Conservation (phyloP, 1,140 invertebrate species). For the Drosophila orosa region DNA sequence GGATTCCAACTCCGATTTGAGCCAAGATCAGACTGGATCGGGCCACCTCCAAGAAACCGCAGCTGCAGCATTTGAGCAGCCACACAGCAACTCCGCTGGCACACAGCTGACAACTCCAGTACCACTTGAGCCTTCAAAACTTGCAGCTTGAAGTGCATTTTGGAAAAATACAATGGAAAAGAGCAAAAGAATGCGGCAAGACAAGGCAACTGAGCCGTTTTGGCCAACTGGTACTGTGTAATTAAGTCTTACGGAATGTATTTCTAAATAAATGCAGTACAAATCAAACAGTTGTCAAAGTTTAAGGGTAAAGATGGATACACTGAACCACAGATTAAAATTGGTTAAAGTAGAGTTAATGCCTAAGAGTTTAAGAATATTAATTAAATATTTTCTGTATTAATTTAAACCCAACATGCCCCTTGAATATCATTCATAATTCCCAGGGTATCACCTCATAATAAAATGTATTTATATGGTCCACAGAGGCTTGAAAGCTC, state of each 20-base stretch:
- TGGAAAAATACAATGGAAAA: slow-evolving; percentile 47
- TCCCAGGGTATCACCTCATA: slow-evolving; percentile 24
- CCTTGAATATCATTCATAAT: not conserved
- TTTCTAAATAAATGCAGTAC: not conserved
- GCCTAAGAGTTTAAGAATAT: not conserved
- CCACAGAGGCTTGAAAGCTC: slow-evolving; percentile 51
- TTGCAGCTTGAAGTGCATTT: slow-evolving; percentile 76
- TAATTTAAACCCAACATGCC: not conserved
- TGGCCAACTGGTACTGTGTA: not conserved
- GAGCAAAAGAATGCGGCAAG: slow-evolving; percentile 27
- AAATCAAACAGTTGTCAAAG: not conserved
- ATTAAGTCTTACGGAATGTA: not conserved
- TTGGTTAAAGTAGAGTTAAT: not conserved
- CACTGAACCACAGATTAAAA: not conserved
- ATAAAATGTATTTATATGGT: slow-evolving; percentile 17
- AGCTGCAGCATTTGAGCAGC: slow-evolving; percentile 54
- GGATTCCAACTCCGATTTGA: slow-evolving; percentile 13
- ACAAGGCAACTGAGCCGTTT: not conserved
- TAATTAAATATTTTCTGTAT: not conserved
- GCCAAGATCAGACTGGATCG: slow-evolving; percentile 8
- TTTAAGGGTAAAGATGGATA: not conserved
- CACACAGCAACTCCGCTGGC: slow-evolving; percentile 35
- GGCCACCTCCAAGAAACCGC: slow-evolving; percentile 51
- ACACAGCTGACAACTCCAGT: slow-evolving; percentile 75
- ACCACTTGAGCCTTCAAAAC: slow-evolving; percentile 72